Evolutionary conservation across 2,888 invertebrate genomes (phyloP), one percentile per base, ranked within the genome.

Genomic region (Corbicula japonica): DNA sequence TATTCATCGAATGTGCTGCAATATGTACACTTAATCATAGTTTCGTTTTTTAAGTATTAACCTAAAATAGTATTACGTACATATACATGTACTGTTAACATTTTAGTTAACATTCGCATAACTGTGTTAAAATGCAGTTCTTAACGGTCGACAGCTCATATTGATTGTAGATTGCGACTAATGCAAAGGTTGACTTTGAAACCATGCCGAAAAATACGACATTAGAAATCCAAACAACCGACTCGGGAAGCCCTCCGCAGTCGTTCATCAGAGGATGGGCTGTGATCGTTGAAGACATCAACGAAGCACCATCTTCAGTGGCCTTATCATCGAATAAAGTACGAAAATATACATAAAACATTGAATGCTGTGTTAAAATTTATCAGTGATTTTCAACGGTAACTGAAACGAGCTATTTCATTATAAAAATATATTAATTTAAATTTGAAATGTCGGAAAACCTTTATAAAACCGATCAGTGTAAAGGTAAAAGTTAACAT

Each of bases 171-270:
- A 71, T 77, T 34, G 58, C 50, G 41, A 10, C 35, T 12, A 46
- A 26, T 23, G 84, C 72, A 23, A 35, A 26, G 12, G 63, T 86
- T 26, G 86, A 88, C 65, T 86, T 77, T 69, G 88, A 88, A 61
- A 62, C 68, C n/a, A 58, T 34, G 32, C 41, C 35, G 15, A 44
- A 72, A 26, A 63, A 63, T 28, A 48, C 80, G 18, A 63, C 32
- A 21, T 23, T 88, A 23, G 50, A 35, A n/a, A 28, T 86, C 32
- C 34, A 69, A 30, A 85, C 77, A 8, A 71, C 66, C 12, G 89
- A 89, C 63, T 62, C 72, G 28, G 89, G 87, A 21, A 41, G 28
- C 21, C 85, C 86, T 1, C 68, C 76, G 2, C 21, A 62, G 44
- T 60, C 76, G 28, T 48, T 83, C 26, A 50, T 75, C 8, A 86